Evolutionary conservation across 2,888 invertebrate genomes (phyloP).

Genomic region (Zaprionus obscuricornis): DNA sequence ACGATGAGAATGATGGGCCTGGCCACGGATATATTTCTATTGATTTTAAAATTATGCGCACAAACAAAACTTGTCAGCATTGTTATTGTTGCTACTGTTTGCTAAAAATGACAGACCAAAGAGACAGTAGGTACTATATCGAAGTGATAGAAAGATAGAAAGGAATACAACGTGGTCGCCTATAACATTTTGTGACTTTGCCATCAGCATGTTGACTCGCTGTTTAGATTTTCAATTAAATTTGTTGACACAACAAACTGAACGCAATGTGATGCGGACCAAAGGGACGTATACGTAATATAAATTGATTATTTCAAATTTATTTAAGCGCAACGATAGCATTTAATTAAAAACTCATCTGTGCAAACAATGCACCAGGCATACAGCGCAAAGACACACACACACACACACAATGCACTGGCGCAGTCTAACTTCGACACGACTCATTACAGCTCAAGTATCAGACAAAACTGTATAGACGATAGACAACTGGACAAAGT

Average conservation of each 20-base stretch:
- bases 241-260: slow-evolving; percentile 68
- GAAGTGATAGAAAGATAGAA: not conserved
- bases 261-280: slow-evolving; percentile 1
- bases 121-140: slow-evolving; percentile 10
- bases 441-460: slow-evolving; percentile 77
- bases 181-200: slow-evolving; percentile 48
- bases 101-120: slow-evolving; percentile 29
- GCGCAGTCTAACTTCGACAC: no score
- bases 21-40: slow-evolving; percentile 82
- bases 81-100: slow-evolving; percentile 42
- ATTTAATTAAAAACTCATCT: slow-evolving; percentile 76
- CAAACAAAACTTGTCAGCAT: slow-evolving; percentile 70
- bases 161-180: slow-evolving; percentile 1
- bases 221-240: slow-evolving; percentile 80
- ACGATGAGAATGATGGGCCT: slow-evolving; percentile 25
- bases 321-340: slow-evolving; percentile 77
- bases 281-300: slow-evolving; percentile 66
- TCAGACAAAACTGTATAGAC: slow-evolving; percentile 31
- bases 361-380: slow-evolving; percentile 52
- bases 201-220: slow-evolving; percentile 69
- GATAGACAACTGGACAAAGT: not conserved
- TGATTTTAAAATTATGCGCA: slow-evolving; percentile 83
- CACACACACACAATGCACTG: no score
- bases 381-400: no score
- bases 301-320: slow-evolving; percentile 75